Evolutionary conservation across 2,888 invertebrate species (phyloP).

Genomic region (Sympetrum striolatum): DNA sequence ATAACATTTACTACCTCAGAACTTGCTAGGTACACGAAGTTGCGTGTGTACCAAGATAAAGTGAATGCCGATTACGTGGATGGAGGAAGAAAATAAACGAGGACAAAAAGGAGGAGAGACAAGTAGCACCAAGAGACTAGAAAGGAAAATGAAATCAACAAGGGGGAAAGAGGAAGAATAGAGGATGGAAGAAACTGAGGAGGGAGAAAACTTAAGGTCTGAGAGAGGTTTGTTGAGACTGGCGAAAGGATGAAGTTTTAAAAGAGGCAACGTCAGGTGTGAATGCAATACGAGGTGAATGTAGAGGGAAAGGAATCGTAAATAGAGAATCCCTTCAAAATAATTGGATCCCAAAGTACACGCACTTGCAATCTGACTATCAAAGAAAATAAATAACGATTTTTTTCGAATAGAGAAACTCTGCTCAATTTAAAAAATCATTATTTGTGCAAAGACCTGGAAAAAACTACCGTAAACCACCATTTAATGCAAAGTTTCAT

Average conservation of each 20-base stretch:
- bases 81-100: background rate
- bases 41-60: background rate
- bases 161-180: background rate
- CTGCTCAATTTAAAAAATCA: too few species aligned
- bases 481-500: too few species aligned
- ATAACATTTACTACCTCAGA: background rate
- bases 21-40: background rate
- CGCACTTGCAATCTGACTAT: background rate
- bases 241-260: background rate
- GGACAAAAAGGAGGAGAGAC: background rate
- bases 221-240: background rate
- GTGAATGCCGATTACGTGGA: background rate
- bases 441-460: too few species aligned
- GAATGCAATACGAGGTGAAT: background rate
- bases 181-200: background rate
- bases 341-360: background rate
- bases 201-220: background rate
- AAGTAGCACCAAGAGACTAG: background rate
- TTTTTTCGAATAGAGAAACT: too few species aligned
- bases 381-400: too few species aligned
- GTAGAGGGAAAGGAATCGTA: background rate
- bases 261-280: background rate
- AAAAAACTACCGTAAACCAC: too few species aligned
- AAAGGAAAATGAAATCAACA: background rate
- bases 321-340: background rate